Percentiles rank a stretch among this genome's conserved stretches.
phyloP scores from a whole-genome alignment of 2,113 vertebrate genomes.

The Xiphophorus couchianus region DNA sequence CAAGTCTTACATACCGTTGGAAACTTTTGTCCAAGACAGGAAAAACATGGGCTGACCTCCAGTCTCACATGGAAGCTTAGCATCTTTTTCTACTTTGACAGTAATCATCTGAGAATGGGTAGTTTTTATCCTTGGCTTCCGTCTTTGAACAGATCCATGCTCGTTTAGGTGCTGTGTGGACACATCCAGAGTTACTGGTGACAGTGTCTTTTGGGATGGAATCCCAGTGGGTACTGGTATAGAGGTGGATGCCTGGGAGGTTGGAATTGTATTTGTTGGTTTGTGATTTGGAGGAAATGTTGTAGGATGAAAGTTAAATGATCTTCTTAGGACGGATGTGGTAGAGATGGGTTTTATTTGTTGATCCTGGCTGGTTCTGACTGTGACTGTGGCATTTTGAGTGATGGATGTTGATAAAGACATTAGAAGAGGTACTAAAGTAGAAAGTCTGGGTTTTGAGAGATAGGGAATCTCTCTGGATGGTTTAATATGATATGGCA shows the following conservation, averaged over 20 bases:
- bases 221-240: slow-evolving; percentile 19
- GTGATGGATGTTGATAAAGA: background rate
- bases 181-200: slow-evolving; percentile 42
- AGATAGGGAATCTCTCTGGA: slow-evolving; percentile 28
- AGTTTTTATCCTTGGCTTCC: slow-evolving; percentile 81
- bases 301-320: slow-evolving; percentile 26
- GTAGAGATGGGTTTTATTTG: slow-evolving; percentile 29
- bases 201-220: slow-evolving; percentile 16
- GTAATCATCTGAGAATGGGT: slow-evolving; percentile 73
- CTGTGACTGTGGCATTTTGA: slow-evolving; percentile 50
- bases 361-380: slow-evolving; percentile 55
- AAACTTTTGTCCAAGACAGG: slow-evolving; percentile 89
- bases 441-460: background rate
- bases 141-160: slow-evolving; percentile 40
- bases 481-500: slow-evolving; percentile 4
- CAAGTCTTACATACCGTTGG: slow-evolving; percentile 84
- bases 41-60: slow-evolving; percentile 84
- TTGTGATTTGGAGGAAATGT: slow-evolving; percentile 42
- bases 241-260: slow-evolving; percentile 18
- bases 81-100: slow-evolving; percentile 82
- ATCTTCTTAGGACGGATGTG: slow-evolving; percentile 43
- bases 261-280: slow-evolving; percentile 23
- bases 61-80: slow-evolving; percentile 84
- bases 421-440: slow-evolving; percentile 27
- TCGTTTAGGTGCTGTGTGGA: slow-evolving; percentile 15